These are phyloP conservation scores for Lasioglossum albipes DNA, from an alignment of 1,140 invertebrate species.

Conservation along the genomic window DNA sequence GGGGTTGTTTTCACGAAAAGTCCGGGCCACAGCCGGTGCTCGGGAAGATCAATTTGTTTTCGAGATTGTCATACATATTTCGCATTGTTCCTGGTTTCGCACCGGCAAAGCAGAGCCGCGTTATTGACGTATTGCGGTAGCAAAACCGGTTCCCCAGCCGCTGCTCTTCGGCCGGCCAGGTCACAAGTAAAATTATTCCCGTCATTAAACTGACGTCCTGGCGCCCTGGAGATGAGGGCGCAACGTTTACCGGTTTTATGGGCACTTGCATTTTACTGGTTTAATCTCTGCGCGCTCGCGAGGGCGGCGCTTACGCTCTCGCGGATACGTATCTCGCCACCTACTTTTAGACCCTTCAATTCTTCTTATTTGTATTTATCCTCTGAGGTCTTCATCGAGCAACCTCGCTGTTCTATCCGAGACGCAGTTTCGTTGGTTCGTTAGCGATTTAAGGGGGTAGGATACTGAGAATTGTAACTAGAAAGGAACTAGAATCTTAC, in stretches of 20 bases:
- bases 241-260: constrained; percentile 66
- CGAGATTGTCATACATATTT: constrained; percentile 18
- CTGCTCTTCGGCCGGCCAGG: constrained; percentile 43
- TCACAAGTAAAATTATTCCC: constrained; percentile 65
- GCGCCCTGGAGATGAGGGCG: constrained; percentile 62
- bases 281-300: constrained; percentile 60
- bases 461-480: no score
- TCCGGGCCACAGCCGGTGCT: not conserved
- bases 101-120: constrained; percentile 13
- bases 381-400: constrained; percentile 30
- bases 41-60: not conserved
- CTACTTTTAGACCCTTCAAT: constrained; percentile 27
- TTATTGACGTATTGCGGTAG: constrained; percentile 67
- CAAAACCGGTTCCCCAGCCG: constrained; percentile 56
- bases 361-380: constrained; percentile 24
- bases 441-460: no score
- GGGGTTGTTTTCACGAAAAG: not conserved
- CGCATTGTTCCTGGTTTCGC: constrained; percentile 10
- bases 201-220: constrained; percentile 67
- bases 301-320: not conserved
- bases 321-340: constrained; percentile 1
- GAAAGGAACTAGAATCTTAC: no score
- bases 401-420: not conserved
- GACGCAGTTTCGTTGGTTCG: not conserved
- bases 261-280: constrained; percentile 67